Base-by-base conservation (phyloP, 2,888 invertebrate genomes). In the Meloe dianella region DNA sequence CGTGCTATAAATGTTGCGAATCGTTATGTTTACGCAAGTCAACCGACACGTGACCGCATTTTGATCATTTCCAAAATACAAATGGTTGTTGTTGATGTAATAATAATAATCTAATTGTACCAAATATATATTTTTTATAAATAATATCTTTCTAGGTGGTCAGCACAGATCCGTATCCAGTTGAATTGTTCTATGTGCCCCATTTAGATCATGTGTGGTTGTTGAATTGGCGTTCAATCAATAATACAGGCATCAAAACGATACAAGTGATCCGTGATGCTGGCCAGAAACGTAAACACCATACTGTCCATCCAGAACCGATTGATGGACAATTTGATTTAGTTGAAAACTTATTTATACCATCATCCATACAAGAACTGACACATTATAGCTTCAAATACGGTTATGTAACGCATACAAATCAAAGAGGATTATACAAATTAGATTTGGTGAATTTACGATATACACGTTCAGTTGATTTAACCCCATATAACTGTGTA, bases 151-250 rank as follows among this genome's bases (percentile, higher is more conserved):
- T 41, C 7, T 60, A 81, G 81, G 89, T 91, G 51, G 89, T 92
- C 51, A 85, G 88, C 41, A 92, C 92, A 1, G 92, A 92, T 80
- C 89, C 90, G 78, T 88, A 86, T 76, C 92, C 92, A 0, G 90
- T 91, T 24, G 89, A 90, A 70, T 82, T 92, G 57, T 87, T 88
- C 78, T 91, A 92, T 80, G 89, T 92, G 2, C 87, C 88, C 14
- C 89, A 90, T 75, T 82, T 91, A 72, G 92, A 92, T 80, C 91
- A 92, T 81, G 89, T 92, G 1, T 92, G 92, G 92, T 86, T 92
- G 20, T 81, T 91, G 63, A 91, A 91, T 80, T 91, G 91, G 90
- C 85, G 90, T 57, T 85, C 85, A 59, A 82, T 85, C 56, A 85
- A 85, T 71, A 86, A 88, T 73, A 85, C 86, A 57, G 89, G 89